Conservation (phyloP, 2,797 vertebrate genomes). For the Macropodus opercularis region DNA sequence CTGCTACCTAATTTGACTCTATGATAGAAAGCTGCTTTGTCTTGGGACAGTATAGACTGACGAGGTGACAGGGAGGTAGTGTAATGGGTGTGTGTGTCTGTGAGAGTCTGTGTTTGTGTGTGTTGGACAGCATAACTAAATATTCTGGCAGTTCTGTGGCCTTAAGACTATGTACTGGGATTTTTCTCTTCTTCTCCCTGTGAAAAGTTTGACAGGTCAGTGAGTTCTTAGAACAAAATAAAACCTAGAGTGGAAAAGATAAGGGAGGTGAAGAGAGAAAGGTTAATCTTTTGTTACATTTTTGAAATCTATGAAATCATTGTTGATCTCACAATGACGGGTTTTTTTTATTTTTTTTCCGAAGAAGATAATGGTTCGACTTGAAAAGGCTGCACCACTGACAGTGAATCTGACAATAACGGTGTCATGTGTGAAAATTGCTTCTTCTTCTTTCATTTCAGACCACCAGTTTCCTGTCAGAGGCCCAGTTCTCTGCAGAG, state of each 20-base stretch:
- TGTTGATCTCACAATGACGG: background rate
- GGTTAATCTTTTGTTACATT: background rate
- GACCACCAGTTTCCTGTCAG: constrained; percentile 86
- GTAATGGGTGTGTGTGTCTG: constrained; percentile 30
- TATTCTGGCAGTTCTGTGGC: constrained; percentile 34
- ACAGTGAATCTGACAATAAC: too few species aligned
- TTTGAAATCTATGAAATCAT: background rate
- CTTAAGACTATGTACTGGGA: constrained; percentile 36
- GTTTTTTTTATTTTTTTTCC: too few species aligned
- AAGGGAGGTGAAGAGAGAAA: constrained; percentile 2
- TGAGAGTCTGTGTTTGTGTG: background rate
- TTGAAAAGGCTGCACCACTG: too few species aligned
- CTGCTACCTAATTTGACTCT: constrained; percentile 22
- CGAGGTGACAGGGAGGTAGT: constrained; percentile 28
- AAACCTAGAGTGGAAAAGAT: background rate
- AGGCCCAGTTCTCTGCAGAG: constrained; percentile 84
- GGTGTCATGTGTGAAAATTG: constrained; percentile 44
- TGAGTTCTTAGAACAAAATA: constrained; percentile 11
- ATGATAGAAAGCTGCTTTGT: constrained; percentile 18
- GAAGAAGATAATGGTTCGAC: background rate
- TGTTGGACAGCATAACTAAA: constrained; percentile 44
- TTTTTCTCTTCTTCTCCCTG: constrained; percentile 19
- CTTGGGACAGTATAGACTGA: constrained; percentile 17
- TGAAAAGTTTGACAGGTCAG: constrained; percentile 33
- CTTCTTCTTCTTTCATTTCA: constrained; percentile 57